phyloP scores from a whole-genome alignment of 2,888 invertebrate species.

The Andricus curvator region DNA sequence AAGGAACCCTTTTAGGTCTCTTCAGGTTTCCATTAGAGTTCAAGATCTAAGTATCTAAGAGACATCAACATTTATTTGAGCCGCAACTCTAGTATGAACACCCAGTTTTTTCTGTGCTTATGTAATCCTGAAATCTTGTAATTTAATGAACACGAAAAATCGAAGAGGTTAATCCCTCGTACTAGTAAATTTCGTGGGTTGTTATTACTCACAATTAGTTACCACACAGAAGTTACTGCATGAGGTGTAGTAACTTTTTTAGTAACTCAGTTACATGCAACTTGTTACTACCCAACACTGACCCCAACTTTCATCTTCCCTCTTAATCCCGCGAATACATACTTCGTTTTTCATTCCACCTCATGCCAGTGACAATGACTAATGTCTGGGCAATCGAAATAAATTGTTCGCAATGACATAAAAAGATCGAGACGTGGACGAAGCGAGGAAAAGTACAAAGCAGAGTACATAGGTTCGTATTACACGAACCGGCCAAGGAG shows the following conservation, averaged over 20 bases:
- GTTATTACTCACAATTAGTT: background rate
- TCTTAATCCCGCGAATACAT: background rate
- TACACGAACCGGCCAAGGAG: conserved; percentile 36
- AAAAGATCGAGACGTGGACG: conserved; percentile 37
- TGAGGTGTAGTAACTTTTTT: background rate
- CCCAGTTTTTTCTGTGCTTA: too few relatives aligned
- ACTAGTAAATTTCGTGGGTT: background rate
- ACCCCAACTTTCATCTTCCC: background rate
- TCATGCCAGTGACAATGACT: conserved; percentile 36
- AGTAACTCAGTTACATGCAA: background rate
- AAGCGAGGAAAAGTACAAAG: conserved; percentile 35
- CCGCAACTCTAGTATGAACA: too few relatives aligned
- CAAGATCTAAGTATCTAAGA: too few relatives aligned
- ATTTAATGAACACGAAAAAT: too few relatives aligned
- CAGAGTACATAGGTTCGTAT: conserved; percentile 34
- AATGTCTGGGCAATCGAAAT: conserved; percentile 34
- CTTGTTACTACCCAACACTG: background rate
- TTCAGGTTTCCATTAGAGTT: too few relatives aligned
- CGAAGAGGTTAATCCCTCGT: too few relatives aligned
- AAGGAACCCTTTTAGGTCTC: too few relatives aligned
- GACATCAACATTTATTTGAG: too few relatives aligned
- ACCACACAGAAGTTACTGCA: background rate
- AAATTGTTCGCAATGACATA: conserved; percentile 37
- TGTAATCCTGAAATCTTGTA: too few relatives aligned
- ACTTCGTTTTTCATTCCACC: conserved; percentile 28